Conservation (phyloP, 2,888 invertebrate species). For the Phymatocera aterrima region DNA sequence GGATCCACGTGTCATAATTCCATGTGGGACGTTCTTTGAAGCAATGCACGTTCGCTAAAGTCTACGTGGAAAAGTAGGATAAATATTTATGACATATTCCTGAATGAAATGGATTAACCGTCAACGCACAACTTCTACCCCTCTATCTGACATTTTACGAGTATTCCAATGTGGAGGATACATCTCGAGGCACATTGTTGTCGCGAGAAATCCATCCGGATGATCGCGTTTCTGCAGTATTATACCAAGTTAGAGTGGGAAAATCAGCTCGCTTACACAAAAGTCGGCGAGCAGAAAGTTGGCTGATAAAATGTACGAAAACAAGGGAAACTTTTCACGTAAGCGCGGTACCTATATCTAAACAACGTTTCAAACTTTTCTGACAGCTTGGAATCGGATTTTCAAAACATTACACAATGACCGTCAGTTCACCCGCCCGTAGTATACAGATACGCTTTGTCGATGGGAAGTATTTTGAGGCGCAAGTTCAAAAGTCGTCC, state of each 20-base stretch:
- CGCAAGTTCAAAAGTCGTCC: background rate
- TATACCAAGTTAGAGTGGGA: background rate
- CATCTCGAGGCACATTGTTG: background rate
- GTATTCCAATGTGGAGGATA: background rate
- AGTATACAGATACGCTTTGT: background rate
- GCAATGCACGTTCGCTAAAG: background rate
- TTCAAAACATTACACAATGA: background rate
- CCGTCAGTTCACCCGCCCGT: background rate
- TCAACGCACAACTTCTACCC: background rate
- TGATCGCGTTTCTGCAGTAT: background rate
- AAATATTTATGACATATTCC: slow-evolving; percentile 20
- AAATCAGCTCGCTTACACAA: background rate
- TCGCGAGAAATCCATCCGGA: background rate
- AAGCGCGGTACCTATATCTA: background rate
- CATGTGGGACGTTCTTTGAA: background rate
- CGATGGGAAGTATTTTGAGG: background rate
- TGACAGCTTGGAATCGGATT: background rate
- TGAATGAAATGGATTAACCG: background rate
- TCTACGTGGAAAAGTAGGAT: slow-evolving; percentile 5
- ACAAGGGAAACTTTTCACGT: slow-evolving; percentile 18
- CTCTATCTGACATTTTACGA: background rate
- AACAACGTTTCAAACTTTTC: background rate
- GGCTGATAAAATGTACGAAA: slow-evolving; percentile 10
- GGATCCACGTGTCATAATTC: background rate
- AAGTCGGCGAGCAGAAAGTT: slow-evolving; percentile 4